phyloP scores from a whole-genome alignment of 2,888 invertebrate species.

The Latheticus oryzae region DNA sequence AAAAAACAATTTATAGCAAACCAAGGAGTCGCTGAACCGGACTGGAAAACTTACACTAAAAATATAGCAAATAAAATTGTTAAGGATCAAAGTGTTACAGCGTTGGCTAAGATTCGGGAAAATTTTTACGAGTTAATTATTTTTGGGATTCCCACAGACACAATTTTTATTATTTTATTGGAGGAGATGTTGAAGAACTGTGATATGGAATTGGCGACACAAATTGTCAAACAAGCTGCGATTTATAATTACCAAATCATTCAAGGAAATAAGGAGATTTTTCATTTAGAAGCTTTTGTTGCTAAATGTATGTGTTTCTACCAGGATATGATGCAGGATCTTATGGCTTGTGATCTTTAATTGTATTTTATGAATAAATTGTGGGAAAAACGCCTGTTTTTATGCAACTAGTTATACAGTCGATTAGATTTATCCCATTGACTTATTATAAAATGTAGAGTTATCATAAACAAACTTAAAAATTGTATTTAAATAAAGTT shows the following conservation, averaged over 20 bases:
- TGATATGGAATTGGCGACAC: conserved; percentile 82
- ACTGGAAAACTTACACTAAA: conserved; percentile 91
- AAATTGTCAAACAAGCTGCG: conserved; percentile 88
- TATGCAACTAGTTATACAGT: too few relatives aligned
- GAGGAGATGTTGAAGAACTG: conserved; percentile 88
- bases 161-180: conserved; percentile 89
- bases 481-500: too few relatives aligned
- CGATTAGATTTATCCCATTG: too few relatives aligned
- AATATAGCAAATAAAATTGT: conserved; percentile 78
- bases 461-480: too few relatives aligned
- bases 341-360: conserved; percentile 70
- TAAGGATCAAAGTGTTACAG: conserved; percentile 84
- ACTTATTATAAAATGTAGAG: too few relatives aligned
- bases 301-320: conserved; percentile 96
- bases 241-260: conserved; percentile 93
- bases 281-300: conserved; percentile 97
- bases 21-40: conserved; percentile 87
- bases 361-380: too few relatives aligned
- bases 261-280: conserved; percentile 93
- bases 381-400: too few relatives aligned
- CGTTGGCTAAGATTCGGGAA: conserved; percentile 85
- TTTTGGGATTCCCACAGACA: conserved; percentile 92
- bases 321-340: conserved; percentile 86
- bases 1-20: conserved; percentile 84
- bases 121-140: conserved; percentile 92